These are phyloP conservation scores for Sebastes glaucus DNA, from an alignment of 2,797 vertebrate species.

Conservation along the genomic window DNA sequence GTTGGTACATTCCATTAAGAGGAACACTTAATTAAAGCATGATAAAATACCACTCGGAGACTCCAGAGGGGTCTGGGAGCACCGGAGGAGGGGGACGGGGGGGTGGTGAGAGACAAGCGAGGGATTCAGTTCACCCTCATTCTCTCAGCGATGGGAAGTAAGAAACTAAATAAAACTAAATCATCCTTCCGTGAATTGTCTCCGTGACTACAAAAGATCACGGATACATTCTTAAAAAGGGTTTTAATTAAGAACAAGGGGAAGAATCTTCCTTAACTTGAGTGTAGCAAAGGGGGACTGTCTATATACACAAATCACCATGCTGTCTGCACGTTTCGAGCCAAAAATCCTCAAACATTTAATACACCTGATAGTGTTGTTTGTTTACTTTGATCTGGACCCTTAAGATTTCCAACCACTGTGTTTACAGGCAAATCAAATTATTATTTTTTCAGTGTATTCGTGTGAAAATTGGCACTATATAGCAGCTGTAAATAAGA, in stretches of 20 bases:
- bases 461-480: neutral
- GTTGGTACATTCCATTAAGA: constrained; percentile 77
- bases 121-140: constrained; percentile 32
- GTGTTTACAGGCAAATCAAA: neutral
- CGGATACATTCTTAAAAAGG: constrained; percentile 10
- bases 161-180: constrained; percentile 43
- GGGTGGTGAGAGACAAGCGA: neutral
- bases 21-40: constrained; percentile 80
- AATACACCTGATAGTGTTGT: neutral
- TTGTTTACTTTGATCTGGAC: neutral
- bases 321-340: neutral
- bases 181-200: constrained; percentile 48
- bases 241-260: constrained; percentile 39
- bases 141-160: constrained; percentile 20
- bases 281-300: neutral
- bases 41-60: constrained; percentile 76
- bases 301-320: neutral
- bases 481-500: neutral
- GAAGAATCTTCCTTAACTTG: neutral
- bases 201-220: constrained; percentile 27
- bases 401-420: neutral
- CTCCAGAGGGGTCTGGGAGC: constrained; percentile 61
- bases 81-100: constrained; percentile 3
- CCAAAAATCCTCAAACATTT: neutral
- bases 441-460: neutral